Evolutionary conservation across 1,140 invertebrate genomes (phyloP).

Genomic region (Drosophila grimshawi): DNA sequence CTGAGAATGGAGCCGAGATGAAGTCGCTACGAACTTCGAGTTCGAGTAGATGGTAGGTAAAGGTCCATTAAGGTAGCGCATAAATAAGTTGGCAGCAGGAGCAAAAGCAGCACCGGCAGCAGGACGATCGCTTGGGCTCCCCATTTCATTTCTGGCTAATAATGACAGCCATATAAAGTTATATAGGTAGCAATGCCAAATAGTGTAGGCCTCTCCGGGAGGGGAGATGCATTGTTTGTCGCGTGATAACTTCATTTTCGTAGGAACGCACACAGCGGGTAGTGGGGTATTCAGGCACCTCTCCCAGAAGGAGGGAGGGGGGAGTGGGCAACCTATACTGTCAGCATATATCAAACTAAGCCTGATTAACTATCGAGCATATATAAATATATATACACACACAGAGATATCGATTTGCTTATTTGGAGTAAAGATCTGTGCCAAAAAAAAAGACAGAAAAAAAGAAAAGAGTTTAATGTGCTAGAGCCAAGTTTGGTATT

Average conservation of each 20-base stretch:
- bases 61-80: conserved; percentile 77
- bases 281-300: neutral
- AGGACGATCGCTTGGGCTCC: conserved; percentile 12
- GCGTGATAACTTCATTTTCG: conserved; percentile 78
- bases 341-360: conserved; percentile 80
- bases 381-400: neutral
- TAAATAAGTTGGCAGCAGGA: conserved; percentile 70
- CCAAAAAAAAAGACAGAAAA: conserved; percentile 49
- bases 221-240: conserved; percentile 63
- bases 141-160: conserved; percentile 78
- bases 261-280: conserved; percentile 55
- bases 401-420: neutral
- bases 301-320: conserved; percentile 34
- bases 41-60: conserved; percentile 43
- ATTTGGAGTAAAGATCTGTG: conserved; percentile 44
- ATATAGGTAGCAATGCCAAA: conserved; percentile 59
- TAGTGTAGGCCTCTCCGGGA: no score
- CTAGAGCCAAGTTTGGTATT: neutral
- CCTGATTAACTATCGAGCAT: conserved; percentile 79
- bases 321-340: conserved; percentile 50
- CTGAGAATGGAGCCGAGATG: neutral
- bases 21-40: neutral
- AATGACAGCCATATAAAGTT: conserved; percentile 80
- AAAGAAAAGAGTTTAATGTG: neutral
- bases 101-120: conserved; percentile 35